These are phyloP conservation scores for Rostratula benghalensis DNA, from an alignment of 2,113 vertebrate species.

Conservation along the genomic window DNA sequence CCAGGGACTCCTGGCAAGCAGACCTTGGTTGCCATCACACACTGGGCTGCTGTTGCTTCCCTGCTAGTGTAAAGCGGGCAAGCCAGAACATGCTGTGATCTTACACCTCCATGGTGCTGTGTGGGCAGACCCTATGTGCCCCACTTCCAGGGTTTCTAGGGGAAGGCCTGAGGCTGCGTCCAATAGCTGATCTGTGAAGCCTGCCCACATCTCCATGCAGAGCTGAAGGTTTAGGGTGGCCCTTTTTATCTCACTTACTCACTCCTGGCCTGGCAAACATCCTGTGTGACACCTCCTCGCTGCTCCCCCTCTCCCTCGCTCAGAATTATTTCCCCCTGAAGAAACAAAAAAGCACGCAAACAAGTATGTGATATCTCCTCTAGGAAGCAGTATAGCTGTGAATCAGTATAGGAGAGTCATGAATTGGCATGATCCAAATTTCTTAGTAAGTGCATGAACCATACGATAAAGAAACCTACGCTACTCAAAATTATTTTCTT, in stretches of 20 bases:
- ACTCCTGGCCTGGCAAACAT: not conserved
- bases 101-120: not conserved
- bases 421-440: not conserved
- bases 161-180: not conserved
- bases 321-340: not conserved
- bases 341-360: not conserved
- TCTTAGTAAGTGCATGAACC: not conserved
- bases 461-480: not conserved
- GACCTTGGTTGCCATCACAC: not conserved
- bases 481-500: not conserved
- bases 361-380: not conserved
- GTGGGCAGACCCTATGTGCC: not conserved
- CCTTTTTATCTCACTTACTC: not conserved
- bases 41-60: not conserved
- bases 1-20: not conserved
- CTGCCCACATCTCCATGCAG: not conserved
- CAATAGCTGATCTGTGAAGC: not conserved
- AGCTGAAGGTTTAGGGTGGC: not conserved
- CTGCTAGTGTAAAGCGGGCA: accelerated
- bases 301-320: not conserved
- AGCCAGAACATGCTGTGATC: not conserved
- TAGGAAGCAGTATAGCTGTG: not conserved
- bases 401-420: not conserved
- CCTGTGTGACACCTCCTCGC: not conserved
- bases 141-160: not conserved